These are phyloP conservation scores for Lytechinus variegatus DNA, from an alignment of 35 echinoderm and acorn worm genomes.

Conservation along the genomic window DNA sequence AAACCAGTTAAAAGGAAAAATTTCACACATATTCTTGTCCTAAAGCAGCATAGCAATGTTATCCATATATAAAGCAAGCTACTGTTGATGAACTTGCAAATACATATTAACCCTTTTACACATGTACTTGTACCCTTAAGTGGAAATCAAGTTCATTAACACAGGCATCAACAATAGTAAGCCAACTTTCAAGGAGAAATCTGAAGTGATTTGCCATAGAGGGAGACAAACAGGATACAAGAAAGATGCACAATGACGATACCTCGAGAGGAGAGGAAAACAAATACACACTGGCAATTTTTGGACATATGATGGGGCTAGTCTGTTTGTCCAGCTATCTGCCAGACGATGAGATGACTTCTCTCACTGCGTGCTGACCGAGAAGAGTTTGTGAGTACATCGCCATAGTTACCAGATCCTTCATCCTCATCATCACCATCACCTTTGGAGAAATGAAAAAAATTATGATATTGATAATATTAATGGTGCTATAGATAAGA, in stretches of 20 bases:
- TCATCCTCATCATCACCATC: constrained; percentile 86
- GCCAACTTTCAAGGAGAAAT: background rate
- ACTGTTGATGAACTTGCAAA: background rate
- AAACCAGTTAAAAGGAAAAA: background rate
- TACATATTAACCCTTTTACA: background rate
- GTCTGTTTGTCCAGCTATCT: constrained; percentile 79
- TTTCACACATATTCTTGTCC: background rate
- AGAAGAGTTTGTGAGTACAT: constrained; percentile 78
- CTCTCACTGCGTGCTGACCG: constrained; percentile 72
- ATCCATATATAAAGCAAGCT: background rate
- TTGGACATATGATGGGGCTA: constrained; percentile 20
- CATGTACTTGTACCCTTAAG: background rate
- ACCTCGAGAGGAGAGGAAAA: background rate
- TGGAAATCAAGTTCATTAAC: background rate
- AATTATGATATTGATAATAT: background rate
- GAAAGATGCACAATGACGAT: background rate
- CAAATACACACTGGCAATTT: background rate
- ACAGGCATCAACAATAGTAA: background rate
- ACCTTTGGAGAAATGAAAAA: constrained; percentile 52
- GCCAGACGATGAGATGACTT: constrained; percentile 97
- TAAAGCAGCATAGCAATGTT: background rate
- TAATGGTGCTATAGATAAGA: no score
- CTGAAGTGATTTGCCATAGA: background rate
- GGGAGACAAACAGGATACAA: background rate
- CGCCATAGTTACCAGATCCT: constrained; percentile 75